Conservation (phyloP, 1,140 invertebrate species). For the Lordiphosa stackelbergi region DNA sequence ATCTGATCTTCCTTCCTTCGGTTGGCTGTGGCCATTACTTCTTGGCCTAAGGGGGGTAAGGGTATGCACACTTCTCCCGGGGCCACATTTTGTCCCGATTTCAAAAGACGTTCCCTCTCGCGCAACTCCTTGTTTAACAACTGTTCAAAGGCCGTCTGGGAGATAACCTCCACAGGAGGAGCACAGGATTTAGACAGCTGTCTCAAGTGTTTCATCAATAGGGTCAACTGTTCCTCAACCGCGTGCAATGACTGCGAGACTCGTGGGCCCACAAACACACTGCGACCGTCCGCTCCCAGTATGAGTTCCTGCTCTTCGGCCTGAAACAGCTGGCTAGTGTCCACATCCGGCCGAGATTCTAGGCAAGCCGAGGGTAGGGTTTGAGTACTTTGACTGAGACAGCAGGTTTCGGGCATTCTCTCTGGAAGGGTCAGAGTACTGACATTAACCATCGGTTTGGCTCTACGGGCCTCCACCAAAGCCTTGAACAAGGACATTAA, state of each 20-base stretch:
- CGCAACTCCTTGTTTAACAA: conserved; percentile 28
- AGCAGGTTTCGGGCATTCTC: too few species aligned
- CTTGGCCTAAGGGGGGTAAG: not conserved
- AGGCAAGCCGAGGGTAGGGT: conserved; percentile 15
- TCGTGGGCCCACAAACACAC: conserved; percentile 39
- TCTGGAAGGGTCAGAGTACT: not conserved
- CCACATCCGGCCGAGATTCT: conserved; percentile 9
- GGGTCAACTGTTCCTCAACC: conserved; percentile 29
- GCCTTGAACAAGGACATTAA: conserved; percentile 41
- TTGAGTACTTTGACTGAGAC: conserved; percentile 21
- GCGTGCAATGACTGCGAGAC: conserved; percentile 30
- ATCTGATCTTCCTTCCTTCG: not conserved
- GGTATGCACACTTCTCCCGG: conserved; percentile 4
- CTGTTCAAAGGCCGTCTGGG: conserved; percentile 18
- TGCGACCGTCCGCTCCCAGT: conserved; percentile 16
- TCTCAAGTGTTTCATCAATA: conserved; percentile 26
- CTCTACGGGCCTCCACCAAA: conserved; percentile 21
- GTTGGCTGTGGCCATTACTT: not conserved
- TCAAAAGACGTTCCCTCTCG: conserved; percentile 32
- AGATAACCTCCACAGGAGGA: conserved; percentile 47
- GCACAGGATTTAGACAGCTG: conserved; percentile 34
- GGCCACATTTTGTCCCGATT: conserved; percentile 13
- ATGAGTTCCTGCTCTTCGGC: conserved; percentile 24
- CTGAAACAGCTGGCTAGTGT: conserved; percentile 16
- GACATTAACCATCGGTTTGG: not conserved